Evolutionary conservation across 2,888 invertebrate species (phyloP).

Genomic region (Patella pellucida): DNA sequence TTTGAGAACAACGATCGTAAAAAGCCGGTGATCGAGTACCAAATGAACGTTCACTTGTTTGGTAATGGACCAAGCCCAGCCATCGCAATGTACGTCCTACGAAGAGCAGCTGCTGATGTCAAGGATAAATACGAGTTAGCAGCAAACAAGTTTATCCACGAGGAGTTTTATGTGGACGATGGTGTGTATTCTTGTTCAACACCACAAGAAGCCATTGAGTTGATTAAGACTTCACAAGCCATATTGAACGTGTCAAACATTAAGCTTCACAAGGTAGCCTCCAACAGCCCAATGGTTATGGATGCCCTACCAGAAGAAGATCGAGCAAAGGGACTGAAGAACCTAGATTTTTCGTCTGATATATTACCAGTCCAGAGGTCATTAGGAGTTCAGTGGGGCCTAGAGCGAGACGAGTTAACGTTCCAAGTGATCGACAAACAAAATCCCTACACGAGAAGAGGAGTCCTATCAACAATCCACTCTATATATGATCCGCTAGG

Average conservation of each 20-base stretch:
- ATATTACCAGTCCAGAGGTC: conserved; percentile 5
- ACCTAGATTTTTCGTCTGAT: neutral
- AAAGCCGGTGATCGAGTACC: conserved; percentile 21
- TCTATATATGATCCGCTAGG: conserved; percentile 12
- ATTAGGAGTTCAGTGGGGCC: conserved; percentile 1
- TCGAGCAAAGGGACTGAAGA: neutral
- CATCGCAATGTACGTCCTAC: conserved; percentile 23
- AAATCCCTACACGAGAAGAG: conserved; percentile 11
- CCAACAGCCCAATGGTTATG: neutral
- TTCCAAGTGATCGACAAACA: conserved; percentile 5
- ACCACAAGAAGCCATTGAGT: conserved; percentile 15
- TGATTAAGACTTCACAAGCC: neutral
- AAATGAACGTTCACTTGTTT: conserved; percentile 32
- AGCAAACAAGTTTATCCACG: conserved; percentile 24
- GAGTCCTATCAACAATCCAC: conserved; percentile 13
- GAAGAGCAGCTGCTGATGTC: conserved; percentile 20
- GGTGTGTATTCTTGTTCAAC: conserved; percentile 24
- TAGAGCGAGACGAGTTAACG: neutral
- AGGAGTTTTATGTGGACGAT: conserved; percentile 34
- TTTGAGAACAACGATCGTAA: conserved; percentile 21
- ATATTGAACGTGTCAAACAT: neutral
- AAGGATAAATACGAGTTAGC: conserved; percentile 16
- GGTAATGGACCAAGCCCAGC: conserved; percentile 28
- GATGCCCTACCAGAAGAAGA: neutral
- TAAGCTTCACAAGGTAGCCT: neutral